phyloP scores from a whole-genome alignment of 1,140 invertebrate genomes.

The Zaprionus tsacasi region DNA sequence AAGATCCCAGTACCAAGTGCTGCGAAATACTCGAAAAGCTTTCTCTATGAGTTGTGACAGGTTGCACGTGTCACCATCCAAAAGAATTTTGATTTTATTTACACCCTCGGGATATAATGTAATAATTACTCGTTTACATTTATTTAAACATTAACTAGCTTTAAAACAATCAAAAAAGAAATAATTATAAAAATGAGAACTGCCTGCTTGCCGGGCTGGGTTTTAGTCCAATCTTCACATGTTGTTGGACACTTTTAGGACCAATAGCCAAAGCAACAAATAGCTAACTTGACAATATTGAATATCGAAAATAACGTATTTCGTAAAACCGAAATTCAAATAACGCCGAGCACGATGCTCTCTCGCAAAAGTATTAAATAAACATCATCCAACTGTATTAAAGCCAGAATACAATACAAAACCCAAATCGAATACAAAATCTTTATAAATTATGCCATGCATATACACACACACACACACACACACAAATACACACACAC shows the following conservation, averaged over 20 bases:
- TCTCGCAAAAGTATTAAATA: slow-evolving; percentile 70
- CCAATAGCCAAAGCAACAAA: slow-evolving; percentile 51
- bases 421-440: slow-evolving; percentile 13
- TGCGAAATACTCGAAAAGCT: slow-evolving; percentile 69
- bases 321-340: slow-evolving; percentile 13
- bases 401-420: slow-evolving; percentile 47
- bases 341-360: slow-evolving; percentile 45
- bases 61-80: neutral
- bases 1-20: slow-evolving; percentile 74
- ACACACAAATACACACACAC: slow-evolving; percentile 8
- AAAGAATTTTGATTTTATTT: slow-evolving; percentile 27
- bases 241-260: slow-evolving; percentile 42
- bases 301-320: slow-evolving; percentile 19
- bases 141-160: slow-evolving; percentile 25
- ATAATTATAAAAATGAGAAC: neutral
- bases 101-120: slow-evolving; percentile 15
- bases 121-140: slow-evolving; percentile 21
- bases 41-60: slow-evolving; percentile 26
- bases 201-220: slow-evolving; percentile 3
- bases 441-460: slow-evolving; percentile 23
- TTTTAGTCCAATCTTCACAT: slow-evolving; percentile 1
- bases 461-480: slow-evolving; percentile 18
- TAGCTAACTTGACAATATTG: slow-evolving; percentile 47
- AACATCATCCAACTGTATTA: slow-evolving; percentile 71
- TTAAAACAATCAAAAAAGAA: neutral